Base-by-base conservation (phyloP, 2,113 vertebrate species). In the Hemibagrus wyckioides region DNA sequence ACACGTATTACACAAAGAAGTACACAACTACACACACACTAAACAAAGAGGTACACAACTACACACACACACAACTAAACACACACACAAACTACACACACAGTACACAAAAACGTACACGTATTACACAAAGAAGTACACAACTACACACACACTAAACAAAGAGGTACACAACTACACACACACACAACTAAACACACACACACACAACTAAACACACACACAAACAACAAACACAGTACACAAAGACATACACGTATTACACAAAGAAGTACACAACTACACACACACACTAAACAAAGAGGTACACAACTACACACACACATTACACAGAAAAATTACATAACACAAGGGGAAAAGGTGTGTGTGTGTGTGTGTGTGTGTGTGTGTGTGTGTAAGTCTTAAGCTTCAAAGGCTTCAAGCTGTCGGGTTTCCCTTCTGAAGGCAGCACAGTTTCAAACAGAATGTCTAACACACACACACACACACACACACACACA, bases 211-310 rank as follows among this genome's bases (percentile, higher is more conserved):
- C 6, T 5, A 59, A 54, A 39, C 19, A 39, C 19, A 25, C 56
- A 25, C 39, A 25, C 36, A 73, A 0, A 10, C 6, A 9, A n/a
- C n/a, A n/a, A n/a, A n/a, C n/a, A n/a, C n/a, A 8, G 7, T 61
- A 61, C 59, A 61, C 25, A 61, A 28, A 7, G 23, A 80, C 5
- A 17, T 4, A 41, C 36, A 73, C 71, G 13, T 61, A 54, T 67
- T 8, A 96, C 97, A 59, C 96, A 99, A 92, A 97, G 91, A 95
- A 97, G 98, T 98, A 80, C 67, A 94, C 21, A 11, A 19, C 15
- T 28, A 82, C 77, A 33, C 19, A 59, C 44, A 48, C 44, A 6
- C 69, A 63, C 77, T 75, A 14, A 52, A 76, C 54, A 2, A 21
- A 25, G 1, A n/a, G 17, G 25, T 28, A 6, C 84, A 76, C 2